phyloP scores from a whole-genome alignment of 2,888 invertebrate species.

The Drosophila ezoana region DNA sequence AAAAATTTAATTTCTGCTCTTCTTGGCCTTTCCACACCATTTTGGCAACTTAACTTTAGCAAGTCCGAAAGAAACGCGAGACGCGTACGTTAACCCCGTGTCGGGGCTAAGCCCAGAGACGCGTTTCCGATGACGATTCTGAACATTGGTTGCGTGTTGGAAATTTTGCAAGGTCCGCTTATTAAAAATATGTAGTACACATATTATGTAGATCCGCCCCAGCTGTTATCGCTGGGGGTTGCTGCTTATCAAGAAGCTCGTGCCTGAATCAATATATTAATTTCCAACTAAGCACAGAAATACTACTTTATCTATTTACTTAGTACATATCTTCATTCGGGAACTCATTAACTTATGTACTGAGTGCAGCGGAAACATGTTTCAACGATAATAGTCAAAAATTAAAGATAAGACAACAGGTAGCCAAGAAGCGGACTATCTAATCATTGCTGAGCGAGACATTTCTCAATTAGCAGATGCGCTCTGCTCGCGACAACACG shows the following conservation, averaged over 20 bases:
- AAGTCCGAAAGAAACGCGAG: slow-evolving; percentile 27
- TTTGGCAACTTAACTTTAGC: slow-evolving; percentile 10
- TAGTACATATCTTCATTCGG: slow-evolving; percentile 22
- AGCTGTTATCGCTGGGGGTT: slow-evolving; percentile 27
- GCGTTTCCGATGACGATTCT: slow-evolving; percentile 32
- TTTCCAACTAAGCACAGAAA: not conserved
- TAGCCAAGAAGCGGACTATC: slow-evolving; percentile 11
- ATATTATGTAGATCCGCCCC: slow-evolving; percentile 36
- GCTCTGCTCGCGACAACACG: slow-evolving; percentile 18
- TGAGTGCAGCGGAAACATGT: slow-evolving; percentile 47
- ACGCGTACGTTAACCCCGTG: slow-evolving; percentile 49
- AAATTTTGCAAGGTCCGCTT: slow-evolving; percentile 14
- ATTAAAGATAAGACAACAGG: slow-evolving; percentile 42
- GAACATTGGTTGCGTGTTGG: slow-evolving; percentile 26
- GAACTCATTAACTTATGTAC: slow-evolving; percentile 32
- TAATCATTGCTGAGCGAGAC: slow-evolving; percentile 4
- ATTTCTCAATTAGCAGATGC: slow-evolving; percentile 26
- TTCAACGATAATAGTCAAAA: slow-evolving; percentile 27
- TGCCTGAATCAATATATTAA: slow-evolving; percentile 33
- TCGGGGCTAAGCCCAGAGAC: slow-evolving; percentile 23
- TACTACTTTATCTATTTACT: slow-evolving; percentile 8
- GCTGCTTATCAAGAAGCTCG: slow-evolving; percentile 24
- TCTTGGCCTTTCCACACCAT: slow-evolving; percentile 30
- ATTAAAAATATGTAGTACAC: not conserved
- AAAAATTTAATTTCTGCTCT: slow-evolving; percentile 11